phyloP scores from a whole-genome alignment of 2,888 invertebrate species.

The Pammene fasciana region DNA sequence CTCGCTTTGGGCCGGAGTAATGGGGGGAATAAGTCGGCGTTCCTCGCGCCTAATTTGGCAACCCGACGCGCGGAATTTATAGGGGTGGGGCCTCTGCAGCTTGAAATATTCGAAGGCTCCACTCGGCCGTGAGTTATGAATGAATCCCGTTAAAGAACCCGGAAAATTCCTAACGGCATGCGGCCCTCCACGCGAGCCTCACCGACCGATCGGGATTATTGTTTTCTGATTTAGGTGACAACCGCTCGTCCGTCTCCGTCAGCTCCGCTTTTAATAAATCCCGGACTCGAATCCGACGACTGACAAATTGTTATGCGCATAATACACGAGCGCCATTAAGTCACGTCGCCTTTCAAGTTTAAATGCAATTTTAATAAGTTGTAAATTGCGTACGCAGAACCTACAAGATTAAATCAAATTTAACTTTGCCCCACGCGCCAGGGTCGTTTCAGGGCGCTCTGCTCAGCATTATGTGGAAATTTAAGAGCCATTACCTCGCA shows the following conservation, averaged over 20 bases:
- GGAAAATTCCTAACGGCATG: slow-evolving; percentile 80
- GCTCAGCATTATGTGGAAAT: slow-evolving; percentile 43
- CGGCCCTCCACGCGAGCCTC: slow-evolving; percentile 55
- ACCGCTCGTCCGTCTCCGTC: slow-evolving; percentile 37
- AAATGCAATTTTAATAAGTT: slow-evolving; percentile 43
- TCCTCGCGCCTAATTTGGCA: slow-evolving; percentile 83
- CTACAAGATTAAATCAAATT: slow-evolving; percentile 42
- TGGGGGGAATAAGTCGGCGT: slow-evolving; percentile 59
- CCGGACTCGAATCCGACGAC: slow-evolving; percentile 18
- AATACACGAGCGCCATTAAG: slow-evolving; percentile 33
- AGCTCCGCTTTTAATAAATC: slow-evolving; percentile 35
- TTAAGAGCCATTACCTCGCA: slow-evolving; percentile 42
- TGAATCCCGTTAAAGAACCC: slow-evolving; percentile 82
- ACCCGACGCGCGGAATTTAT: slow-evolving; percentile 83
- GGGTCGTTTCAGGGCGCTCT: slow-evolving; percentile 42
- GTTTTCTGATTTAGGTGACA: slow-evolving; percentile 44
- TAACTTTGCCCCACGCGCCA: slow-evolving; percentile 41
- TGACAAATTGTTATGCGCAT: slow-evolving; percentile 35
- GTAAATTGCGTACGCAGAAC: slow-evolving; percentile 42
- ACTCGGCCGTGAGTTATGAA: slow-evolving; percentile 83
- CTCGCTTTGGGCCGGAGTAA: slow-evolving; percentile 40
- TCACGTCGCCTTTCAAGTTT: slow-evolving; percentile 36
- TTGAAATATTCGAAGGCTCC: slow-evolving; percentile 82
- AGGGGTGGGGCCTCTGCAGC: slow-evolving; percentile 72
- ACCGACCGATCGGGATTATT: slow-evolving; percentile 45